Evolutionary conservation across 1,140 invertebrate genomes (phyloP), one percentile per base, ranked within the genome.

Genomic region (Procambarus clarkii): DNA sequence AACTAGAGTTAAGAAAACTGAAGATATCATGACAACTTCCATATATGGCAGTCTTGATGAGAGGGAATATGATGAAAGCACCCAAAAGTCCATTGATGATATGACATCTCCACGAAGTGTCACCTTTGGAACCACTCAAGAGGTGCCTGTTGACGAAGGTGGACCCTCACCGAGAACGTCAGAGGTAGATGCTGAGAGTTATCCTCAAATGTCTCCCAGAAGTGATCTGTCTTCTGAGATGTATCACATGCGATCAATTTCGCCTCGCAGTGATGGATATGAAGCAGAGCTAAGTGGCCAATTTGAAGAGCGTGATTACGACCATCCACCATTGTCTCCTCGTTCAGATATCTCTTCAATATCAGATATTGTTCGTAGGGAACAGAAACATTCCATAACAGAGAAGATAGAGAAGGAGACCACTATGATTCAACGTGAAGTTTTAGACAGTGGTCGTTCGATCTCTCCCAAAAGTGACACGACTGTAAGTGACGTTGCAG

Each of bases 381-480:
- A 91, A 54, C 89, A 91, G 48, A 91, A 91, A 34, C 81, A 79
- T 3, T 45, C 80, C 71, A 78, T 82, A 58, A 82, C 78, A 74
- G 84, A 91, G 44, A 82, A 86, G 34, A 71, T 71, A 46, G 34
- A 77, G 24, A 86, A 46, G 58, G 88, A 85, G 18, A 85, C 76
- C n/a, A 86, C 77, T 18, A 76, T 81, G 34, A 78, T 87, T 64
- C 82, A 89, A 9, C 90, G 90, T 74, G 92, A 92, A 45, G 77
- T 86, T 21, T 44, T 93, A 21, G 92, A 93, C 54, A 93, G 92
- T 79, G 92, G 92, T 4, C 74, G 92, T 15, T 91, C 92, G 8
- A 58, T 89, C 7, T 93, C 92, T 2, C 92, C 92, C 8, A 89
- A 90, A 48, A 92, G 92, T 69, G 92, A 92, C 46, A 92, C 88